Evolutionary conservation across 2,113 vertebrate genomes (phyloP).

Genomic region (Chitala chitala): DNA sequence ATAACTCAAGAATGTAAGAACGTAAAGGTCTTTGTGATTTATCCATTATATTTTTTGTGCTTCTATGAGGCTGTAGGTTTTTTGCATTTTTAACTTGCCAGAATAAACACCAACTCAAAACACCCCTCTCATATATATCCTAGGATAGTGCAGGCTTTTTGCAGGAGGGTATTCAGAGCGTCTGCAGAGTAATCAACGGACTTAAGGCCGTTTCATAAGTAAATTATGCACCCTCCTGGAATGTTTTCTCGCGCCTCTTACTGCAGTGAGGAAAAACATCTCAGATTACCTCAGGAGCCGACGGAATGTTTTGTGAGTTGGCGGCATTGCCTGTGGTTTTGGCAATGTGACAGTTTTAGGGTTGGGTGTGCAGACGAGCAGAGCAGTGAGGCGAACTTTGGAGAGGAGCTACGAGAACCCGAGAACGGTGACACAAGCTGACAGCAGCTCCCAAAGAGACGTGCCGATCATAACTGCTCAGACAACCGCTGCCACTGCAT

Average conservation of each 20-base stretch:
- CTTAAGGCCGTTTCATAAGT: too few species aligned
- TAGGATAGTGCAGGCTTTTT: not conserved
- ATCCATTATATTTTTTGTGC: not conserved
- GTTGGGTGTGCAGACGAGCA: not conserved
- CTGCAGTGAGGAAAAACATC: not conserved
- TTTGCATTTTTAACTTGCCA: slow-evolving; percentile 1
- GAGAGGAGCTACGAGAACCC: not conserved
- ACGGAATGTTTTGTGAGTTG: not conserved
- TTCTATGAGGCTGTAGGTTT: not conserved
- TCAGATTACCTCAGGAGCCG: not conserved
- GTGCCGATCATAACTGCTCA: not conserved
- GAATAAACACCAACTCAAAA: not conserved
- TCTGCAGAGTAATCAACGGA: too few species aligned
- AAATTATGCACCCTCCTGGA: too few species aligned
- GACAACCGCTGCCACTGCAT: not conserved
- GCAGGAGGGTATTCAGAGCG: too few species aligned
- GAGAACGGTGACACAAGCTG: not conserved
- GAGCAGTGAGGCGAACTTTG: not conserved
- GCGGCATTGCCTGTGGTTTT: not conserved
- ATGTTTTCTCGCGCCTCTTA: too few species aligned
- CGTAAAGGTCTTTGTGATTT: slow-evolving; percentile 21
- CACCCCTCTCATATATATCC: not conserved
- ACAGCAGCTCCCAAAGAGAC: not conserved
- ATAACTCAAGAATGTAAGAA: slow-evolving; percentile 19
- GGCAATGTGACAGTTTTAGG: not conserved